Percentiles rank a stretch among this genome's conserved stretches.
phyloP scores from a whole-genome alignment of 2,113 vertebrate genomes.

The Piaya cayana region DNA sequence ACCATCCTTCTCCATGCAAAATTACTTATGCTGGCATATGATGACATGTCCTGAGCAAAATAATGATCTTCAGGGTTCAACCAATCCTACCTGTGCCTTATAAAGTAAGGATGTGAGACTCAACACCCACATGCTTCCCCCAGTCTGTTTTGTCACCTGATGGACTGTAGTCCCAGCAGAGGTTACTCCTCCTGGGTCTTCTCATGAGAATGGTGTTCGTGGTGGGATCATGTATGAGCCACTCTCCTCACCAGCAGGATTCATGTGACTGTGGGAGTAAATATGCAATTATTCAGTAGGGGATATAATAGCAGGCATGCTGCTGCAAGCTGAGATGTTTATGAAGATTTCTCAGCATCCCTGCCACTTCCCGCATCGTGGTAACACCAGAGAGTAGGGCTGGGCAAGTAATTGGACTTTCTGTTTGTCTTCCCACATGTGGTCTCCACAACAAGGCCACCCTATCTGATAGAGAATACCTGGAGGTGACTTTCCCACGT shows the following conservation, averaged over 20 bases:
- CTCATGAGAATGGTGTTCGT: neutral
- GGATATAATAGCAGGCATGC: conserved; percentile 9
- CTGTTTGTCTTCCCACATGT: conserved; percentile 29
- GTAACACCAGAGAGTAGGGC: neutral
- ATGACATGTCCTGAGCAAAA: neutral
- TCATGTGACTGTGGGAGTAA: neutral
- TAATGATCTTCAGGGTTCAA: neutral
- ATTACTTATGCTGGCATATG: neutral
- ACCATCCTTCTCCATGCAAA: neutral
- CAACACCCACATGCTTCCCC: neutral
- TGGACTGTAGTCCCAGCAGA: neutral
- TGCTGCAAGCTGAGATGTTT: conserved; percentile 22
- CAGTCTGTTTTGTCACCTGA: neutral
- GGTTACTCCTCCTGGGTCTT: neutral
- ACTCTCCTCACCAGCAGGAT: neutral
- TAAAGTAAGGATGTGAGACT: neutral
- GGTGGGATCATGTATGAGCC: neutral
- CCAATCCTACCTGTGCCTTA: neutral
- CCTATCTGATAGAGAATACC: conserved; percentile 18
- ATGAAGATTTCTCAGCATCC: neutral
- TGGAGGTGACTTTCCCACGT: neutral
- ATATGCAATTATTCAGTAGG: neutral
- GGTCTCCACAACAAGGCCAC: neutral
- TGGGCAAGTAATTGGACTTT: conserved; percentile 19
- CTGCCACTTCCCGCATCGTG: neutral